Percentiles rank a stretch among this genome's conserved stretches.
These are phyloP conservation scores for Setipinna tenuifilis DNA, from an alignment of 2,797 vertebrate genomes.

Conservation along the genomic window DNA sequence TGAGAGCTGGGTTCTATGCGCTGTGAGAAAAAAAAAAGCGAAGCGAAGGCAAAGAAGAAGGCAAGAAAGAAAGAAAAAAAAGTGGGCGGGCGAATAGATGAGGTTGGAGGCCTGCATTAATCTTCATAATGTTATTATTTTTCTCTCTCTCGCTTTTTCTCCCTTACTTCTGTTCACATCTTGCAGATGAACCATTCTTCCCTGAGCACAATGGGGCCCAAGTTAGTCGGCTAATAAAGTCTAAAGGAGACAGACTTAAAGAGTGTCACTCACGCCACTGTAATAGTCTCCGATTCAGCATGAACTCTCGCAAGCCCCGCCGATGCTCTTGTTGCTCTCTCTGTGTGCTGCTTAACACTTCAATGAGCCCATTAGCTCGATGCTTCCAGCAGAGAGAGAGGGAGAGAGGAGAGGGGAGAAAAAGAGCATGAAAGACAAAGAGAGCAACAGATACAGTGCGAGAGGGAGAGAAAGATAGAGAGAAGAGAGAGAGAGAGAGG, in stretches of 20 bases:
- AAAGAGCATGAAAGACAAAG: not conserved
- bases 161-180: slow-evolving; percentile 31
- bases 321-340: slow-evolving; percentile 45
- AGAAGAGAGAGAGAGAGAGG: slow-evolving; percentile 32
- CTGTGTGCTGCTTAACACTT: slow-evolving; percentile 66
- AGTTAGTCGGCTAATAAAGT: slow-evolving; percentile 80
- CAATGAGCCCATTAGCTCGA: slow-evolving; percentile 68
- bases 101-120: slow-evolving; percentile 75
- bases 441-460: not conserved
- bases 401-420: not conserved
- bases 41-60: slow-evolving; percentile 53
- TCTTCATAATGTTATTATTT: slow-evolving; percentile 81
- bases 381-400: slow-evolving; percentile 50
- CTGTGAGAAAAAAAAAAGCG: slow-evolving; percentile 43
- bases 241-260: slow-evolving; percentile 66
- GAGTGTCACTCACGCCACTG: slow-evolving; percentile 72
- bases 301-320: slow-evolving; percentile 68
- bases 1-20: slow-evolving; percentile 66
- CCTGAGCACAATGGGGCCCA: slow-evolving; percentile 74
- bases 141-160: slow-evolving; percentile 65
- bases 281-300: slow-evolving; percentile 74
- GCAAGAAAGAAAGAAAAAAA: slow-evolving; percentile 60
- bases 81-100: slow-evolving; percentile 71
- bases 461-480: not conserved
- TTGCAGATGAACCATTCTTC: slow-evolving; percentile 75